Conservation (phyloP, 2,113 vertebrate species). For the Rostratula benghalensis region DNA sequence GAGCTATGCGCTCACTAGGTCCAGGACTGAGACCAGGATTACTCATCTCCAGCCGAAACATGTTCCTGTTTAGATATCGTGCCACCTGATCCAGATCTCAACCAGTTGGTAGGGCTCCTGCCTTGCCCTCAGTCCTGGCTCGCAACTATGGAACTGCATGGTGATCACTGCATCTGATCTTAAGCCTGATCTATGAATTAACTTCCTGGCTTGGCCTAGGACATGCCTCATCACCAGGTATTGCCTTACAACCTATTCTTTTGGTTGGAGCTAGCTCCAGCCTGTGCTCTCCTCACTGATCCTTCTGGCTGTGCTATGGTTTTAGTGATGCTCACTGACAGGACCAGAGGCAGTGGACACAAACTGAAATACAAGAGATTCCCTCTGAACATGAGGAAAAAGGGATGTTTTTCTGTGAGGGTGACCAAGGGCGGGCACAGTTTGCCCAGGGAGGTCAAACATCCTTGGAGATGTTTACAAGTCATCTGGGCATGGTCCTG, state of each 20-base stretch:
- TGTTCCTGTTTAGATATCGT: background rate
- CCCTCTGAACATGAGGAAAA: background rate
- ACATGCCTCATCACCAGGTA: background rate
- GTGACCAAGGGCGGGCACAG: background rate
- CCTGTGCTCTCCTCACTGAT: background rate
- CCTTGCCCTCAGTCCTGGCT: background rate
- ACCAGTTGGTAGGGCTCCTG: background rate
- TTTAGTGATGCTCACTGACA: background rate
- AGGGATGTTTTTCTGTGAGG: background rate
- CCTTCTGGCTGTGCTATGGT: background rate
- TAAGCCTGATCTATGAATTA: background rate
- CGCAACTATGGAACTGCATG: background rate
- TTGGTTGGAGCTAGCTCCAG: background rate
- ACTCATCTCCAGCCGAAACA: background rate
- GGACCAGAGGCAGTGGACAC: background rate
- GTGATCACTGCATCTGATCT: background rate
- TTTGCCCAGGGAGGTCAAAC: background rate
- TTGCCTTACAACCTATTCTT: background rate
- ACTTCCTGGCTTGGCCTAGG: background rate
- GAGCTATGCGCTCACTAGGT: background rate
- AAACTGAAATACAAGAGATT: background rate
- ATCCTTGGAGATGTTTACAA: background rate
- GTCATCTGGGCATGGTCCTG: background rate
- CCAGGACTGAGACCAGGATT: background rate
- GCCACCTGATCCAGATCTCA: background rate